These are phyloP conservation scores for Iselma pallidipennis DNA, from an alignment of 2,888 invertebrate genomes.

Conservation along the genomic window DNA sequence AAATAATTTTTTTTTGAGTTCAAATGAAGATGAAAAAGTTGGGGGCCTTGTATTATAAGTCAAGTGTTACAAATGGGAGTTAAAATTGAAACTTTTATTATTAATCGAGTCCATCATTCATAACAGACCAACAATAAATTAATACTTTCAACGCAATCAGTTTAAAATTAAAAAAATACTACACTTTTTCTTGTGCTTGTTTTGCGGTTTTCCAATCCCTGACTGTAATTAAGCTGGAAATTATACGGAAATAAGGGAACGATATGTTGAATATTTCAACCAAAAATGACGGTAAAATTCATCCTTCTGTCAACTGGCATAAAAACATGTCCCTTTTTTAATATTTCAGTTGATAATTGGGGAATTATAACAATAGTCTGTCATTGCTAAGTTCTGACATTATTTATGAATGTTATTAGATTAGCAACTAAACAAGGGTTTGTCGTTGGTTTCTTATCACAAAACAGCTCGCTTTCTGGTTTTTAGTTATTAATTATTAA, in stretches of 20 bases:
- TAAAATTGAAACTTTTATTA: conserved; percentile 49
- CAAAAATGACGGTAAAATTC: not conserved
- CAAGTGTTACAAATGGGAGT: conserved; percentile 42
- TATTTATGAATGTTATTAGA: conserved; percentile 37
- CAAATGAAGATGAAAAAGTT: conserved; percentile 14
- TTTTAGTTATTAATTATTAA: conserved; percentile 10
- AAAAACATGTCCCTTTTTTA: not conserved
- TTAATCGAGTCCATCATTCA: conserved; percentile 48
- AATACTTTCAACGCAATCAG: conserved; percentile 54
- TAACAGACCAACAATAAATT: conserved; percentile 49
- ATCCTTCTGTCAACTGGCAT: not conserved
- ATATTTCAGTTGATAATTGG: conserved; percentile 16
- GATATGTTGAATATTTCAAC: conserved; percentile 17
- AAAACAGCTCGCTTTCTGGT: not conserved
- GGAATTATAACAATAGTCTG: conserved; percentile 12
- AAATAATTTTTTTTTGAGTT: not conserved
- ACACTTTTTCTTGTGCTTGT: conserved; percentile 20
- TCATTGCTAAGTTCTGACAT: conserved; percentile 20
- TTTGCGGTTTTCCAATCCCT: not conserved
- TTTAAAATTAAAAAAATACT: conserved; percentile 50
- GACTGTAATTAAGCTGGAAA: conserved; percentile 17
- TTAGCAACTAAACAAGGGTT: conserved; percentile 40
- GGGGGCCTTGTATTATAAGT: conserved; percentile 33
- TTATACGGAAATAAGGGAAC: conserved; percentile 13
- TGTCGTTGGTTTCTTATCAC: conserved; percentile 31